Evolutionary conservation across 2,113 vertebrate genomes (phyloP).

Genomic region (Paramisgurnus dabryanus): DNA sequence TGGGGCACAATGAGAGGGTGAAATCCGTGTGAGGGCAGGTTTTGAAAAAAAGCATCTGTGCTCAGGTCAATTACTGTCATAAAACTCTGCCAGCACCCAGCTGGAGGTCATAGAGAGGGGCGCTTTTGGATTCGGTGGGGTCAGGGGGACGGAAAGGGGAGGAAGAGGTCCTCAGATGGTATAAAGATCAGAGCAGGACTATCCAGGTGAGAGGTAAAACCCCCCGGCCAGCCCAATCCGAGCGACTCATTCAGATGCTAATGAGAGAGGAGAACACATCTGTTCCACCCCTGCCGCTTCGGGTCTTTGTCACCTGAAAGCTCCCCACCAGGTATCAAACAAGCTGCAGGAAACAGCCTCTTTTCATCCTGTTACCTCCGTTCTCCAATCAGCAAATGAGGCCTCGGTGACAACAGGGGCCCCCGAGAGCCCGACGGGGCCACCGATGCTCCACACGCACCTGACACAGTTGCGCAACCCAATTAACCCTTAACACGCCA

Average conservation of each 20-base stretch:
- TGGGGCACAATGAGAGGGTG: slow-evolving; percentile 80
- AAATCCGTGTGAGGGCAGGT: slow-evolving; percentile 85
- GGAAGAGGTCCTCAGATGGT: slow-evolving; percentile 91
- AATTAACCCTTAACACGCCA: slow-evolving; percentile 63
- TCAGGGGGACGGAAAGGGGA: slow-evolving; percentile 80
- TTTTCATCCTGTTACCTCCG: slow-evolving; percentile 83
- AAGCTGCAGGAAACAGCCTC: slow-evolving; percentile 91
- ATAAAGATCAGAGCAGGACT: slow-evolving; percentile 92
- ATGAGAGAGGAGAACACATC: slow-evolving; percentile 99
- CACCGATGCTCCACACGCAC: slow-evolving; percentile 58
- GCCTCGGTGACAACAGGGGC: slow-evolving; percentile 79
- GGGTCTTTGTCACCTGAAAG: slow-evolving; percentile 98
- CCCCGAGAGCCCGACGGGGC: slow-evolving; percentile 70
- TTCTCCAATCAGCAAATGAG: slow-evolving; percentile 90
- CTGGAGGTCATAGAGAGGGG: slow-evolving; percentile 86
- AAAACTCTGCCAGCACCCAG: slow-evolving; percentile 91
- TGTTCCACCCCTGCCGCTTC: slow-evolving; percentile 89
- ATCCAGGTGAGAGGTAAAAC: slow-evolving; percentile 59
- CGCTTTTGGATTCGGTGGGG: slow-evolving; percentile 54
- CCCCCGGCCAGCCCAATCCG: slow-evolving; percentile 81
- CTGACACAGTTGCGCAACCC: slow-evolving; percentile 74
- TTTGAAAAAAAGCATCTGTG: slow-evolving; percentile 86
- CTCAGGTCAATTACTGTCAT: slow-evolving; percentile 84
- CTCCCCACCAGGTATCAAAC: slow-evolving; percentile 98
- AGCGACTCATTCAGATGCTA: slow-evolving; percentile 98